phyloP scores from a whole-genome alignment of 2,888 invertebrate species.

The Allacma fusca region DNA sequence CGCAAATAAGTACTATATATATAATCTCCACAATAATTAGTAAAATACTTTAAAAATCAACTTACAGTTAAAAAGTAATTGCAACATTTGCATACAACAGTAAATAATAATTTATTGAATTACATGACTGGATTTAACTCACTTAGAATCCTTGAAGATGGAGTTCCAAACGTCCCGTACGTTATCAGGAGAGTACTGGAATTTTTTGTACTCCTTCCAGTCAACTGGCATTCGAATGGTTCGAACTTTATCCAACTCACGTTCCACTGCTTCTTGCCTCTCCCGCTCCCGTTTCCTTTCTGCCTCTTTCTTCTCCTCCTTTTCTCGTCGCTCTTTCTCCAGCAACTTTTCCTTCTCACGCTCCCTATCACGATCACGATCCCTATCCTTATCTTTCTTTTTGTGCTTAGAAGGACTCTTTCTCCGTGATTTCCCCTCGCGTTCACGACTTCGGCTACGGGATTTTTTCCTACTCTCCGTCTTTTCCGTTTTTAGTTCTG shows the following conservation, averaged over 20 bases:
- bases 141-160: constrained; percentile 34
- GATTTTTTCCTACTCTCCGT: constrained; percentile 24
- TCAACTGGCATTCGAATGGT: constrained; percentile 56
- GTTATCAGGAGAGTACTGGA: constrained; percentile 52
- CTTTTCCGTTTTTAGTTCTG: constrained; percentile 36
- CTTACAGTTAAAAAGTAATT: no score
- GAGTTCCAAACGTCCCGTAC: constrained; percentile 51
- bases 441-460: constrained; percentile 16
- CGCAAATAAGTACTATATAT: no score
- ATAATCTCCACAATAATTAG: no score
- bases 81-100: no score
- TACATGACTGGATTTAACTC: no score
- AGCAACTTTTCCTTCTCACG: constrained; percentile 48
- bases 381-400: constrained; percentile 34
- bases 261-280: constrained; percentile 47
- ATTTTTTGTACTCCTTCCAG: constrained; percentile 59
- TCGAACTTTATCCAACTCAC: constrained; percentile 57
- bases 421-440: constrained; percentile 22
- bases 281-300: constrained; percentile 50
- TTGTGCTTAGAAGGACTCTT: constrained; percentile 35
- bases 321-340: constrained; percentile 45
- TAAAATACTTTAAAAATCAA: no score
- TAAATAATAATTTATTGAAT: no score
- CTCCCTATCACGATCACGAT: constrained; percentile 45
- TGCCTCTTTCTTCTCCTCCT: constrained; percentile 44